Conservation (phyloP, 2,797 vertebrate genomes). For the Poecilia velifera region DNA sequence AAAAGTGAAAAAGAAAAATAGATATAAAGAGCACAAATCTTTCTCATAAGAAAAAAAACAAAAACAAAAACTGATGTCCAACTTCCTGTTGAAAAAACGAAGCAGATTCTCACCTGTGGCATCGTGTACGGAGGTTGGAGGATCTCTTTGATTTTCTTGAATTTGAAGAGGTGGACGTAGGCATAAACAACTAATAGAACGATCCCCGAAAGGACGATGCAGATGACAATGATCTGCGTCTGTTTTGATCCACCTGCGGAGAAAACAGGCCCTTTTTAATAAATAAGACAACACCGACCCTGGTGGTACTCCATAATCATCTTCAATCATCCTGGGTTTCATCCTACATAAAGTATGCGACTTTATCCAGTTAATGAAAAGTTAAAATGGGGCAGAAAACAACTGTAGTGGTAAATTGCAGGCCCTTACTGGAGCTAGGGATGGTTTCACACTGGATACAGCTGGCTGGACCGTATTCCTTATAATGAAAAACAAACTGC, state of each 20-base stretch:
- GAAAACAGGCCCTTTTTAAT: background rate
- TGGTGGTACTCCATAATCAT: too few species aligned
- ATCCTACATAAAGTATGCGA: background rate
- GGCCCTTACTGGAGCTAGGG: background rate
- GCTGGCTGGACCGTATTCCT: background rate
- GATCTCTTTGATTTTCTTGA: background rate
- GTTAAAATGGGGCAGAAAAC: background rate
- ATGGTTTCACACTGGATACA: constrained; percentile 8
- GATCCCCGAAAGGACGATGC: background rate
- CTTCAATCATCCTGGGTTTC: too few species aligned
- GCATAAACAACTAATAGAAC: background rate
- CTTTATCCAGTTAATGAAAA: background rate
- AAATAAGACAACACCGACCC: too few species aligned
- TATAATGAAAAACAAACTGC: background rate
- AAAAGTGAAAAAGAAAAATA: too few species aligned
- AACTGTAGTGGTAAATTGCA: background rate
- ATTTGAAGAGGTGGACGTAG: background rate
- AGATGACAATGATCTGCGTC: background rate
- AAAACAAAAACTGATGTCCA: background rate
- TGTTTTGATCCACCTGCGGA: background rate
- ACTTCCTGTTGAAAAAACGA: background rate
- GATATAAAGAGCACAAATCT: too few species aligned
- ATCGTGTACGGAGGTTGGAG: background rate
- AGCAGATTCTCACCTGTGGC: background rate
- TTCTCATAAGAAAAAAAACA: too few species aligned